phyloP scores from a whole-genome alignment of 2,888 invertebrate species.

The Brenthis ino region DNA sequence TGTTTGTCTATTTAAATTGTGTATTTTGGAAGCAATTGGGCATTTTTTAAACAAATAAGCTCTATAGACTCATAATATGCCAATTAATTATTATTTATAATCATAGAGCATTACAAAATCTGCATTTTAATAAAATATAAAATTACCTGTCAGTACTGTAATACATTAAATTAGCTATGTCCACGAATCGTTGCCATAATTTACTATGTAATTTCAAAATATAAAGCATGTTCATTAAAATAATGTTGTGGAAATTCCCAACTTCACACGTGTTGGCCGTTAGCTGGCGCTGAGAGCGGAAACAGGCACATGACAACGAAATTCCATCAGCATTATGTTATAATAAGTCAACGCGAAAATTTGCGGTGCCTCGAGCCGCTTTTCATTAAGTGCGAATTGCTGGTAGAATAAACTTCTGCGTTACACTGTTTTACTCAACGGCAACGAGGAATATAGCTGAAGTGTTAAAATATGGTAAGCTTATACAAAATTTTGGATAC shows the following conservation, averaged over 20 bases:
- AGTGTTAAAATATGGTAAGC: background rate
- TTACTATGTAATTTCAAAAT: constrained; percentile 28
- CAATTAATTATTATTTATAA: no score
- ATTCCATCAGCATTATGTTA: constrained; percentile 69
- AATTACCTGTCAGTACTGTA: no score
- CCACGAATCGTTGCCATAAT: background rate
- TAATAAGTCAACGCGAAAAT: constrained; percentile 66
- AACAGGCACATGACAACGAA: constrained; percentile 57
- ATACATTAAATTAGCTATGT: no score
- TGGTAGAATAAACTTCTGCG: constrained; percentile 33
- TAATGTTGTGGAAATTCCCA: constrained; percentile 44
- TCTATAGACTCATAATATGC: no score
- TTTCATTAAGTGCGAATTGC: constrained; percentile 50
- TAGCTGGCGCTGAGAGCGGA: constrained; percentile 31
- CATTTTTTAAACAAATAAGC: no score
- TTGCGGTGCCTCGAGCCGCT: constrained; percentile 53
- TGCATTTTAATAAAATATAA: no score
- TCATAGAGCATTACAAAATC: no score
- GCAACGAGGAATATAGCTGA: constrained; percentile 8
- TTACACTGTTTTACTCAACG: constrained; percentile 20
- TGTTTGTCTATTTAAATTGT: no score
- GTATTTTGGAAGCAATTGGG: no score
- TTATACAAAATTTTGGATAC: no score
- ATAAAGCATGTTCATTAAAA: constrained; percentile 36
- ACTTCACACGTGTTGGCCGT: constrained; percentile 42